phyloP scores from a whole-genome alignment of 2,797 vertebrate species.

The Merluccius polli region DNA sequence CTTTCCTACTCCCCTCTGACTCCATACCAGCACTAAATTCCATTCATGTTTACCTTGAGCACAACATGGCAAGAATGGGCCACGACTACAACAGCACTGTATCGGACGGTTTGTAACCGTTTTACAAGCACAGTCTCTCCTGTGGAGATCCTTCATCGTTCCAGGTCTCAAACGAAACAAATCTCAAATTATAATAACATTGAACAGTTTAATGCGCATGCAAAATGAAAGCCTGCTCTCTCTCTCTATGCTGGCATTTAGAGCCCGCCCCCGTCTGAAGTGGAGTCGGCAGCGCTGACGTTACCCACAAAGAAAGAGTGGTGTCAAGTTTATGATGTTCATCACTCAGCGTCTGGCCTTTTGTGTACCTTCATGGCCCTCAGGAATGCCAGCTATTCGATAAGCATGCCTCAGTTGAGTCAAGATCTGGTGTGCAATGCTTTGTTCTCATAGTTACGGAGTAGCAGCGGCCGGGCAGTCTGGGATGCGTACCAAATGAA shows the following conservation, averaged over 20 bases:
- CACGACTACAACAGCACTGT: constrained; percentile 34
- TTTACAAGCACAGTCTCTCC: neutral
- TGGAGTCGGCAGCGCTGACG: constrained; percentile 10
- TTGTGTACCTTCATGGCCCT: constrained; percentile 3
- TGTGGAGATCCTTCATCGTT: constrained; percentile 7
- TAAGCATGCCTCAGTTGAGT: constrained; percentile 14
- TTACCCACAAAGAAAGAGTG: neutral
- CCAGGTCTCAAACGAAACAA: neutral
- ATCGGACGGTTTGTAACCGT: constrained; percentile 43
- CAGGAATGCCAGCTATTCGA: constrained; percentile 20
- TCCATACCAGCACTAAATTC: constrained; percentile 61
- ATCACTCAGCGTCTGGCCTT: neutral
- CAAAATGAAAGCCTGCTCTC: constrained; percentile 9
- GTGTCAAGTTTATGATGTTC: constrained; percentile 19
- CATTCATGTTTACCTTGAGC: constrained; percentile 48
- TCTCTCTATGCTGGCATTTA: too few relatives aligned
- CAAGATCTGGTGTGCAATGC: constrained; percentile 13
- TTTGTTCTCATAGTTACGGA: constrained; percentile 18
- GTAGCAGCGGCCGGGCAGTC: constrained; percentile 18
- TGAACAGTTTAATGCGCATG: neutral
- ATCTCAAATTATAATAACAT: constrained; percentile 6
- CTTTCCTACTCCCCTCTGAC: constrained; percentile 10
- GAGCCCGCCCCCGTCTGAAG: neutral
- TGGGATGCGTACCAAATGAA: constrained; percentile 28
- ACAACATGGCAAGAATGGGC: constrained; percentile 20